A percentile compares a stretch with the other conserved stretches of the same genome.
Evolutionary conservation across 2,113 vertebrate species (phyloP).

Genomic region (Phyllostomus discolor): DNA sequence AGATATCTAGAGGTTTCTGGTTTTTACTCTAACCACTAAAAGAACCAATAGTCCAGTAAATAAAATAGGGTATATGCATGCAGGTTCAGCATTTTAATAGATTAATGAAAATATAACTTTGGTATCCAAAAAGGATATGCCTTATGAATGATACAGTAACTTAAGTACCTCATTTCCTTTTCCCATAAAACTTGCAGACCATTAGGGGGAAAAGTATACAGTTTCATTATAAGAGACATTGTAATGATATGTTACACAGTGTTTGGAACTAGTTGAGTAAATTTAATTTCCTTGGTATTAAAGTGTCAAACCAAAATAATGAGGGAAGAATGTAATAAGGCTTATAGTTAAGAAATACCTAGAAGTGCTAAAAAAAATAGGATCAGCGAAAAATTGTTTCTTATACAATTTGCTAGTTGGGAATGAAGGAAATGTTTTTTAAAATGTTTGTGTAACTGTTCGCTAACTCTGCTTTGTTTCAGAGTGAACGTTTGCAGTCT

Average conservation of each 20-base stretch:
- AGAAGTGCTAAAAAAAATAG: neutral
- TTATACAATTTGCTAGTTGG: neutral
- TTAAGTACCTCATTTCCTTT: neutral
- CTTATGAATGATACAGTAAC: neutral
- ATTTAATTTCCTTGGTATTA: neutral
- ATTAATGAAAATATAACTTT: neutral
- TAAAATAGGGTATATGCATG: neutral
- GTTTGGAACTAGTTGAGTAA: neutral
- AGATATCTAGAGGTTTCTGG: neutral
- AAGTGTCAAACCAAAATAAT: neutral
- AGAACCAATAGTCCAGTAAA: neutral
- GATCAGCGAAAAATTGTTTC: neutral
- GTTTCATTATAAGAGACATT: neutral
- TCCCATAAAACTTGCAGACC: neutral
- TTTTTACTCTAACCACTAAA: neutral
- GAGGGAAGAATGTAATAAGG: neutral
- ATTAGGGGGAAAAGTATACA: neutral
- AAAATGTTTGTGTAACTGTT: neutral
- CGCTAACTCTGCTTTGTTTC: conserved; percentile 42
- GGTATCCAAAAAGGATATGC: neutral
- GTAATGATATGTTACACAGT: neutral
- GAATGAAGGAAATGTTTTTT: neutral
- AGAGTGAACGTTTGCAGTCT: conserved; percentile 97
- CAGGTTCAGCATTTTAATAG: neutral
- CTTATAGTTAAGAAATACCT: neutral